A percentile compares a stretch with the other conserved stretches of the same genome.
phyloP scores from a whole-genome alignment of 2,888 invertebrate genomes.

The Ceriagrion tenellum region DNA sequence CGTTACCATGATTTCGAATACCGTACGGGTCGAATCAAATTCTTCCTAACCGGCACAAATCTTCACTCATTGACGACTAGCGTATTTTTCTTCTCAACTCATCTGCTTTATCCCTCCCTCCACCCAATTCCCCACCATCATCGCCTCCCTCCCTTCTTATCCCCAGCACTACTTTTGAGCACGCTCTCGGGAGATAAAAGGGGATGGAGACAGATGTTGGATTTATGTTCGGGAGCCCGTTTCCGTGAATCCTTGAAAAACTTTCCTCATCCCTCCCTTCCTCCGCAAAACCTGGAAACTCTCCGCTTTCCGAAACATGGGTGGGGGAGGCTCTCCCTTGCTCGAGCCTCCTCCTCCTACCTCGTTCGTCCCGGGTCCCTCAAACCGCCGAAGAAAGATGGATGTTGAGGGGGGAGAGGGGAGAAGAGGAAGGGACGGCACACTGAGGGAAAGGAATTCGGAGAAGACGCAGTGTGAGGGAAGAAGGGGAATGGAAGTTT shows the following conservation, averaged over 20 bases:
- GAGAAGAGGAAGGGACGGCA: background rate
- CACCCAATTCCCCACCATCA: background rate
- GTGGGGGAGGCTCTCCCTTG: no score
- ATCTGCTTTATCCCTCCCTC: background rate
- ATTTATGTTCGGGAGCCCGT: slow-evolving; percentile 5
- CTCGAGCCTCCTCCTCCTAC: no score
- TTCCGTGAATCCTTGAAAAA: slow-evolving; percentile 21
- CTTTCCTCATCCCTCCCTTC: background rate
- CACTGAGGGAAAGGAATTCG: background rate
- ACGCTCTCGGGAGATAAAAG: background rate
- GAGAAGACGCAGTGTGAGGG: background rate
- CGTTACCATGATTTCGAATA: no score
- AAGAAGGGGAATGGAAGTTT: background rate
- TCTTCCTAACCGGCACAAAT: no score
- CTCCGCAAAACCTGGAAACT: background rate
- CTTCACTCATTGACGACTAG: background rate
- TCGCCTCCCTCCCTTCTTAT: background rate
- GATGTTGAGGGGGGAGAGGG: background rate
- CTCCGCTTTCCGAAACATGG: background rate
- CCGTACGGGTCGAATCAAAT: no score
- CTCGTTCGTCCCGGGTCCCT: background rate
- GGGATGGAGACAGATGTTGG: slow-evolving; percentile 17
- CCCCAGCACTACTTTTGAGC: background rate
- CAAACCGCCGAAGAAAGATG: slow-evolving; percentile 26
- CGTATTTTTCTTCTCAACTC: background rate